These are phyloP conservation scores for Myoxocephalus aenaeus DNA, from an alignment of 2,797 vertebrate species.

Conservation along the genomic window DNA sequence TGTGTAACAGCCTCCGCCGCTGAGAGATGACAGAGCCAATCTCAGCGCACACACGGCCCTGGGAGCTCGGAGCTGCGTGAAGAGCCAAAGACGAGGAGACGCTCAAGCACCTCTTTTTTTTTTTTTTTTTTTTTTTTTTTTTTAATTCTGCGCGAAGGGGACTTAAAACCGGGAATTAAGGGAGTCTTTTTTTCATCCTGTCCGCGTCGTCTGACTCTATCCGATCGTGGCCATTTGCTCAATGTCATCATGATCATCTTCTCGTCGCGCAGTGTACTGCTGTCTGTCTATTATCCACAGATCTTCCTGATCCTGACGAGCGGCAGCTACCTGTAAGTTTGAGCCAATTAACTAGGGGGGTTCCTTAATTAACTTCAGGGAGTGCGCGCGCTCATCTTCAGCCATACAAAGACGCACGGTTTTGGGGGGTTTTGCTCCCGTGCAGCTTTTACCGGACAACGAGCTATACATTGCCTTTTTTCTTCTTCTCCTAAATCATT, in stretches of 20 bases:
- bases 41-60: constrained; percentile 84
- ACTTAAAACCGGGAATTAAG: constrained; percentile 74
- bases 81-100: constrained; percentile 77
- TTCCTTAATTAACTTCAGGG: constrained; percentile 64
- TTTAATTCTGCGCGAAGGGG: constrained; percentile 74
- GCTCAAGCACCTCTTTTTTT: constrained; percentile 49
- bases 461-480: neutral
- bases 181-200: constrained; percentile 57
- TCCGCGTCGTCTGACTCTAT: constrained; percentile 61
- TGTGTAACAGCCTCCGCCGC: constrained; percentile 86
- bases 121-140: constrained; percentile 33
- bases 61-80: constrained; percentile 83
- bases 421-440: constrained; percentile 5
- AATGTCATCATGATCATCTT: constrained; percentile 95
- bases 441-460: constrained; percentile 19
- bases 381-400: constrained; percentile 45
- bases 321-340: constrained; percentile 99
- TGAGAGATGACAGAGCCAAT: constrained; percentile 89
- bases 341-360: constrained; percentile 62
- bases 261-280: constrained; percentile 94
- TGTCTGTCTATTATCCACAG: constrained; percentile 98
- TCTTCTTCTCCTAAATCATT: neutral
- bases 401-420: constrained; percentile 35
- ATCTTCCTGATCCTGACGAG: constrained; percentile 99
- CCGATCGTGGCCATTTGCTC: constrained; percentile 80